Conservation (phyloP, 2,888 invertebrate species). For the Agrotis exclamationis region DNA sequence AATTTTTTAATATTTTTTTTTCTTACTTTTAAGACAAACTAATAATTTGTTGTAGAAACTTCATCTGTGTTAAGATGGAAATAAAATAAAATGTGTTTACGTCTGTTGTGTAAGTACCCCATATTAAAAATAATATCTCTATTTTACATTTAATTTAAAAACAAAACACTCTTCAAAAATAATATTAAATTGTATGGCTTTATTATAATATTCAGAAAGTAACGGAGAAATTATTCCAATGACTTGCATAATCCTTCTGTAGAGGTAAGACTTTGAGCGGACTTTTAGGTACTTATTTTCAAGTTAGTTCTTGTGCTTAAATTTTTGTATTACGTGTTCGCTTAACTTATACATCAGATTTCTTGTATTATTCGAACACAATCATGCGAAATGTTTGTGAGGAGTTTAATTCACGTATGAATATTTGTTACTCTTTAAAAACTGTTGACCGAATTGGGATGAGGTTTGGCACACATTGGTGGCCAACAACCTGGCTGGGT, state of each 20-base stretch:
- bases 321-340: slow-evolving; percentile 14
- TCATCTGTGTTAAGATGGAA: background rate
- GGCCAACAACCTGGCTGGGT: no score
- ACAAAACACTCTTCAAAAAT: background rate
- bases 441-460: no score
- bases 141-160: no score
- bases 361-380: no score
- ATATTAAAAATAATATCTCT: background rate
- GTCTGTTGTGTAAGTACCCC: background rate
- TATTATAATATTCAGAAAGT: slow-evolving; percentile 33
- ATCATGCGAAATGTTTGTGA: no score
- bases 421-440: no score
- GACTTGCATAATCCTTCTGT: slow-evolving; percentile 39
- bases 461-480: no score
- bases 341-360: background rate
- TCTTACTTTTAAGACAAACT: background rate
- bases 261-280: slow-evolving; percentile 27
- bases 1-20: background rate
- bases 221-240: slow-evolving; percentile 47
- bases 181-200: slow-evolving; percentile 12
- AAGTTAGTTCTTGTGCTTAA: slow-evolving; percentile 26
- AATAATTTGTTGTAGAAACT: background rate
- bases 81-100: background rate
- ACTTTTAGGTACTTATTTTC: slow-evolving; percentile 29
- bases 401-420: no score